Conservation (phyloP, 64 coral and sea anemone genomes). For the Porites australiensis region DNA sequence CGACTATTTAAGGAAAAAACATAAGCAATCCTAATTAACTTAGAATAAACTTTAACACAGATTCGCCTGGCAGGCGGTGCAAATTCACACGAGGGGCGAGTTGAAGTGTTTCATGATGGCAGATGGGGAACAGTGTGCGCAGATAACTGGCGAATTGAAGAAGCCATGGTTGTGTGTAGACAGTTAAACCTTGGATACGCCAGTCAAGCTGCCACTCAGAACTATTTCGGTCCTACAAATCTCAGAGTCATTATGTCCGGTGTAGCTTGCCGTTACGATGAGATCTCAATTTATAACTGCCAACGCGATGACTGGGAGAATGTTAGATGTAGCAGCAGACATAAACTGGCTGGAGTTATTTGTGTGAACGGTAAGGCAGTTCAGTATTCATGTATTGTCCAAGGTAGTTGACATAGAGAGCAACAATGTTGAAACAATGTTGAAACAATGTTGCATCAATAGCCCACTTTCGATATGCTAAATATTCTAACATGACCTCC, state of each 20-base stretch:
- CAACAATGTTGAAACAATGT: no score
- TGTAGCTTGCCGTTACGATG: slow-evolving; percentile 40
- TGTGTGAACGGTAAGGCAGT: slow-evolving; percentile 61
- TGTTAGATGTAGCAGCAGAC: slow-evolving; percentile 19
- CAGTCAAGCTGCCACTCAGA: slow-evolving; percentile 44
- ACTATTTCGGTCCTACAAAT: slow-evolving; percentile 57
- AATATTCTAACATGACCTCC: no score
- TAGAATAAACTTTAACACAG: slow-evolving; percentile 16
- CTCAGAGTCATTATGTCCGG: slow-evolving; percentile 51
- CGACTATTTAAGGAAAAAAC: no score
- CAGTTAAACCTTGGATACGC: slow-evolving; percentile 83
- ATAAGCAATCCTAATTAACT: no score
- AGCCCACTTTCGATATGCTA: no score
- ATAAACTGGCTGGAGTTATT: slow-evolving; percentile 70
- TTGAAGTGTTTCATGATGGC: slow-evolving; percentile 65
- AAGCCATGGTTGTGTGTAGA: slow-evolving; percentile 76
- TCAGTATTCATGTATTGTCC: no score
- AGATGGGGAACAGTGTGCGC: slow-evolving; percentile 86
- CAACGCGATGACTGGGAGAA: slow-evolving; percentile 28
- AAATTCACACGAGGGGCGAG: slow-evolving; percentile 61
- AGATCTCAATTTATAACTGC: slow-evolving; percentile 69
- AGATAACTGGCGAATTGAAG: slow-evolving; percentile 63
- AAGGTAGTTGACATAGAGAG: no score
- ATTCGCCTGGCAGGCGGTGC: slow-evolving; percentile 71
- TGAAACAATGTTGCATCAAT: no score